Conservation (phyloP, 2,888 invertebrate species). For the Heteropelma amictum region DNA sequence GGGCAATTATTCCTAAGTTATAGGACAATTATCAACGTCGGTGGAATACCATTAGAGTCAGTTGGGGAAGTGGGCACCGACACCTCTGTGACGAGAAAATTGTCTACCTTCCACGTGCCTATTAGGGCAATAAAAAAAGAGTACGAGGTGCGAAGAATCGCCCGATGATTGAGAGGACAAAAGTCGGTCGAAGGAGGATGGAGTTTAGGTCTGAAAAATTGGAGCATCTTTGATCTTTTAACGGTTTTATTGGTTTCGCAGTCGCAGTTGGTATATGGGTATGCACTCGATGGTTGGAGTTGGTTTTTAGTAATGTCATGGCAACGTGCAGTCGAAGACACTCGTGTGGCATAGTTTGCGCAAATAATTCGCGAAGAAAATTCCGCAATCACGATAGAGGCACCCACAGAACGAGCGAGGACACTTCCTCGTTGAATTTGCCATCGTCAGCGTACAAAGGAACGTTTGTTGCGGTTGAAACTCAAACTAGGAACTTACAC, state of each 20-base stretch:
- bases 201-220: too few species aligned
- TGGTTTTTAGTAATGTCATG: neutral
- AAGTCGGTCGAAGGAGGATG: too few species aligned
- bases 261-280: too few species aligned
- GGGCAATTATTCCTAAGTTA: constrained; percentile 44
- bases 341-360: neutral
- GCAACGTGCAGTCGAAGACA: neutral
- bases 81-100: constrained; percentile 34
- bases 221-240: neutral
- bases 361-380: neutral
- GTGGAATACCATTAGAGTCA: constrained; percentile 41
- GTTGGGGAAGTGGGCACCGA: constrained; percentile 23
- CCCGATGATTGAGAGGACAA: too few species aligned
- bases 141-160: neutral
- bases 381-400: constrained; percentile 6
- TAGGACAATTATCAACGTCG: constrained; percentile 30
- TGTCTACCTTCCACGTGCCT: neutral
- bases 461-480: constrained; percentile 46
- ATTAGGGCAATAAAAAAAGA: neutral
- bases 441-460: constrained; percentile 26
- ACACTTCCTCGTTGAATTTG: neutral
- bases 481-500: constrained; percentile 42
- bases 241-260: neutral
- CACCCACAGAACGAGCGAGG: neutral
- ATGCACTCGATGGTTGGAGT: too few species aligned